A percentile compares a stretch with the other conserved stretches of the same genome.
These are phyloP conservation scores for Paratrypauchen microcephalus DNA, from an alignment of 2,797 vertebrate genomes.

Conservation along the genomic window DNA sequence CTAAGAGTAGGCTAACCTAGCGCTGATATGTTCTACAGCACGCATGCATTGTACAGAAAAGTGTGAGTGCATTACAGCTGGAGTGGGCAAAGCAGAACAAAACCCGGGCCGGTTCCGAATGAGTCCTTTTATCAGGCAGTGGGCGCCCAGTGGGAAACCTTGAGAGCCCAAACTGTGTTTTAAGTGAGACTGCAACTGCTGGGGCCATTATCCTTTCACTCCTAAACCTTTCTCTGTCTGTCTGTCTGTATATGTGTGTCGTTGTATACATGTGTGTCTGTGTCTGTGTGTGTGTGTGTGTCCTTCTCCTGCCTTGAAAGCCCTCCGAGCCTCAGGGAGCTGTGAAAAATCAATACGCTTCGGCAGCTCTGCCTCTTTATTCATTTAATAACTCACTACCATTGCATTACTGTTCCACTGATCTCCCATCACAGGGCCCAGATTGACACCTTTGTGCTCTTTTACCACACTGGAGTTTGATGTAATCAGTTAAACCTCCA, in stretches of 20 bases:
- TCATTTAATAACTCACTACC: conserved; percentile 85
- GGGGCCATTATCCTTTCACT: conserved; percentile 82
- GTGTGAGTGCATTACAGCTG: conserved; percentile 62
- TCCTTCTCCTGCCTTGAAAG: conserved; percentile 78
- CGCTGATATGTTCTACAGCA: conserved; percentile 34
- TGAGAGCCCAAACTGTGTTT: conserved; percentile 78
- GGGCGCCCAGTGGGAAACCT: conserved; percentile 71
- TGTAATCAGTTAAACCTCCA: conserved; percentile 81
- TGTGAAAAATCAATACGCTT: conserved; percentile 84
- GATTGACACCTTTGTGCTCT: conserved; percentile 79
- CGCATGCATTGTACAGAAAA: conserved; percentile 50
- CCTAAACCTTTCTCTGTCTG: conserved; percentile 73
- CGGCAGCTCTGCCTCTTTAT: conserved; percentile 82
- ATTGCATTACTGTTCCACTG: conserved; percentile 82
- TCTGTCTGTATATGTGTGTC: conserved; percentile 64
- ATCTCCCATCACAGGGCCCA: conserved; percentile 80
- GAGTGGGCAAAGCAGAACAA: conserved; percentile 61
- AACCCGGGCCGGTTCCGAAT: conserved; percentile 67
- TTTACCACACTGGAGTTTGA: conserved; percentile 80
- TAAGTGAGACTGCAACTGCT: conserved; percentile 80
- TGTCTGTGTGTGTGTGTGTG: conserved; percentile 60
- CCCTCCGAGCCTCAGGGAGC: conserved; percentile 80
- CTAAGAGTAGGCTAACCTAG: conserved; percentile 39
- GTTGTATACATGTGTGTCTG: conserved; percentile 67
- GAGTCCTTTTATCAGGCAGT: conserved; percentile 72